These are phyloP conservation scores for Lasiurus cinereus DNA, from an alignment of 2,113 vertebrate species.

Conservation along the genomic window DNA sequence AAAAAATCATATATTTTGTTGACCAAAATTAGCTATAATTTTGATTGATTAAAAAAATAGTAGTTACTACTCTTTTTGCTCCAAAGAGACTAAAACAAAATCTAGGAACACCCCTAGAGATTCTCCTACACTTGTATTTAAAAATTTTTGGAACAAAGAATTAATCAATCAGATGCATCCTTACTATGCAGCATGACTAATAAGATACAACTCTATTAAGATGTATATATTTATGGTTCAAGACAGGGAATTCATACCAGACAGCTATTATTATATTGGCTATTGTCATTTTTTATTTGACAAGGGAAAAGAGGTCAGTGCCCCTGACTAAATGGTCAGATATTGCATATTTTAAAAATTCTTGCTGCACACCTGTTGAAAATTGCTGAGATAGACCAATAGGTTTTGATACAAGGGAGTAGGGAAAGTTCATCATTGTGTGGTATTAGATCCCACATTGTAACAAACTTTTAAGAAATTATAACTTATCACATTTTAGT, in stretches of 20 bases:
- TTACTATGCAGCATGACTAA: not conserved
- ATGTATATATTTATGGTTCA: not conserved
- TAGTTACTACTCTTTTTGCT: not conserved
- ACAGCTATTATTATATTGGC: not conserved
- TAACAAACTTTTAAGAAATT: not conserved
- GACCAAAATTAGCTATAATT: not conserved
- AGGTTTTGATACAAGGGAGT: not conserved
- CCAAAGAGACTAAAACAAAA: not conserved
- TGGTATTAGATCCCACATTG: not conserved
- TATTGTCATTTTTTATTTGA: not conserved
- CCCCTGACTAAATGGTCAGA: not conserved
- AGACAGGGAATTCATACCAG: not conserved
- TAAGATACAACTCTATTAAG: not conserved
- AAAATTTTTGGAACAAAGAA: not conserved
- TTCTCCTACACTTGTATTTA: not conserved
- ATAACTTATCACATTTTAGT: conserved; percentile 18
- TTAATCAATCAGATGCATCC: not conserved
- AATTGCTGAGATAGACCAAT: not conserved
- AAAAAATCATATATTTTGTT: not conserved
- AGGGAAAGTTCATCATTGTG: not conserved
- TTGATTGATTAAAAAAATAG: not conserved
- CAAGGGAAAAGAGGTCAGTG: not conserved
- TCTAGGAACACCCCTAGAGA: not conserved
- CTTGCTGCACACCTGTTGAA: not conserved
- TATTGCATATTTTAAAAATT: not conserved